Conservation (phyloP, 2,797 vertebrate species). For the Hozukius guyotensis region DNA sequence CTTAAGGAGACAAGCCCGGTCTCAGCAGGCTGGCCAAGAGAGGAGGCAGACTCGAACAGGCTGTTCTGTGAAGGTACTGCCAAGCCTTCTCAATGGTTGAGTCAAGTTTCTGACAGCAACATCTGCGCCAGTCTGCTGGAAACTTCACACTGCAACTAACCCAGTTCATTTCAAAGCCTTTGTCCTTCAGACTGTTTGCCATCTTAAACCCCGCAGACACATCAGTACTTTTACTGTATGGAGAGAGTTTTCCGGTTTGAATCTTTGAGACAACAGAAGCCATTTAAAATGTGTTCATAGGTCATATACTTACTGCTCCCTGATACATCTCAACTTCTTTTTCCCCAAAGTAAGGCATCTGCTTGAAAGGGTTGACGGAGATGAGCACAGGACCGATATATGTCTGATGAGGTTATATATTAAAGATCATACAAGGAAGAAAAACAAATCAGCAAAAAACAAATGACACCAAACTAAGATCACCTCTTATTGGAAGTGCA, state of each 20-base stretch:
- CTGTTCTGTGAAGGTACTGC: conserved; percentile 67
- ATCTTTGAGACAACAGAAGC: conserved; percentile 2
- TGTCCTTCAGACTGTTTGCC: conserved; percentile 29
- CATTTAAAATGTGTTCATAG: background rate
- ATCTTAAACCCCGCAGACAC: conserved; percentile 23
- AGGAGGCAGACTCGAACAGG: conserved; percentile 59
- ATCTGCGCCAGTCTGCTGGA: conserved; percentile 61
- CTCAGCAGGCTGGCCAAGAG: conserved; percentile 46
- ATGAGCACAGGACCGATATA: conserved; percentile 98
- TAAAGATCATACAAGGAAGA: conserved; percentile 76
- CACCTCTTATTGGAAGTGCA: background rate
- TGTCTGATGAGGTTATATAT: conserved; percentile 85
- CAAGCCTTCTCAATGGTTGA: conserved; percentile 58
- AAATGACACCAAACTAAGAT: background rate
- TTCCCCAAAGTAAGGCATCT: conserved; percentile 99
- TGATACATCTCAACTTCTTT: conserved; percentile 99
- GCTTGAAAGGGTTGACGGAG: conserved; percentile 98
- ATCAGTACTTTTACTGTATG: background rate
- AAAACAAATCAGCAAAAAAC: background rate
- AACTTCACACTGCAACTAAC: conserved; percentile 57
- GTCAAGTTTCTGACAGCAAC: conserved; percentile 67
- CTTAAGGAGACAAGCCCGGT: conserved; percentile 32
- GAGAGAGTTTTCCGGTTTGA: background rate
- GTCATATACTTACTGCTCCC: conserved; percentile 91
- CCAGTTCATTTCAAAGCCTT: conserved; percentile 39